These are phyloP conservation scores for Cheilosia pagana DNA, from an alignment of 2,888 invertebrate species.

Conservation along the genomic window DNA sequence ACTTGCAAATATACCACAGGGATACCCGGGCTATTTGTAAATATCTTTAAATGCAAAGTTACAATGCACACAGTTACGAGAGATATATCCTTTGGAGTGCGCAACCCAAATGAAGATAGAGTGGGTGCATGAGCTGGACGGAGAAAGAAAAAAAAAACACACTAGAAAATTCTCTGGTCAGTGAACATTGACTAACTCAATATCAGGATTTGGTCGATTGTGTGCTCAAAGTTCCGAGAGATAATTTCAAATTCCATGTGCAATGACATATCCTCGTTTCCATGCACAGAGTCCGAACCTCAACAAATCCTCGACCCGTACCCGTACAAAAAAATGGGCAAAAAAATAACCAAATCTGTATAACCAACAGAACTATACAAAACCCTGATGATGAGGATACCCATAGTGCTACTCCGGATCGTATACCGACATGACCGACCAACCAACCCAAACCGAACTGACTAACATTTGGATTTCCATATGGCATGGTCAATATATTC, in stretches of 20 bases:
- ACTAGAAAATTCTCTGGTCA: slow-evolving; percentile 74
- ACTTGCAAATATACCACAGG: slow-evolving; percentile 48
- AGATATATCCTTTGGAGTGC: neutral
- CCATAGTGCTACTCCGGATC: slow-evolving; percentile 38
- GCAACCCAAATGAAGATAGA: neutral
- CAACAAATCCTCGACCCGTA: slow-evolving; percentile 35
- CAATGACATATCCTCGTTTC: slow-evolving; percentile 63
- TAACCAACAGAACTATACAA: slow-evolving; percentile 30
- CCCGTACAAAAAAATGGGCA: neutral
- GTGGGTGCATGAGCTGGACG: slow-evolving; percentile 6
- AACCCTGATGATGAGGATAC: slow-evolving; percentile 48
- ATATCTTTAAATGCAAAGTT: slow-evolving; percentile 67
- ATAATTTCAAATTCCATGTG: slow-evolving; percentile 76
- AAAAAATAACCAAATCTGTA: neutral
- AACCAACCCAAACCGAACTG: slow-evolving; percentile 53
- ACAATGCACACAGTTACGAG: slow-evolving; percentile 50
- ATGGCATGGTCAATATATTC: slow-evolving; percentile 67
- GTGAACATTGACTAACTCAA: slow-evolving; percentile 75
- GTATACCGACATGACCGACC: slow-evolving; percentile 29
- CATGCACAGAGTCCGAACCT: slow-evolving; percentile 38
- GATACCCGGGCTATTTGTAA: slow-evolving; percentile 55
- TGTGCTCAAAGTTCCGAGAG: slow-evolving; percentile 76
- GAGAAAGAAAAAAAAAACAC: slow-evolving; percentile 41
- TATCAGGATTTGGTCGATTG: slow-evolving; percentile 75
- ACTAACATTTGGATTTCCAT: slow-evolving; percentile 65